Conservation (phyloP, 2,113 vertebrate genomes). For the Erinaceus europaeus region DNA sequence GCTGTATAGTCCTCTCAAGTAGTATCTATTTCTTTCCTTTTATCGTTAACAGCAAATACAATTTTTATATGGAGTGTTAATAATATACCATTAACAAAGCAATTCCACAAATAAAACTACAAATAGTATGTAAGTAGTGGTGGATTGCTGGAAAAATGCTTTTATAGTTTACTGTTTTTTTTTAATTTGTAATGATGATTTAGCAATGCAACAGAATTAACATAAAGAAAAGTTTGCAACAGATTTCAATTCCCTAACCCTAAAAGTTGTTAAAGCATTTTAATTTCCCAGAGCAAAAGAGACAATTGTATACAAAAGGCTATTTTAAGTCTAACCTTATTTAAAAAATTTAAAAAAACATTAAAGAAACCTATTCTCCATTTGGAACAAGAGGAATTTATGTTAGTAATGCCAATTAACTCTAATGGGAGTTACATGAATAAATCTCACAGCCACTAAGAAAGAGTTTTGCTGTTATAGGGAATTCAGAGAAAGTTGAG, state of each 20-base stretch:
- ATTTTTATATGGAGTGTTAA: slow-evolving; percentile 67
- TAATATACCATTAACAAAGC: slow-evolving; percentile 62
- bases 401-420: slow-evolving; percentile 76
- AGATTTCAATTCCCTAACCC: slow-evolving; percentile 66
- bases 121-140: slow-evolving; percentile 55
- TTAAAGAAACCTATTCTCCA: slow-evolving; percentile 73
- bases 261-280: slow-evolving; percentile 74
- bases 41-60: slow-evolving; percentile 47
- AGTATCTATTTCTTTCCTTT: slow-evolving; percentile 34
- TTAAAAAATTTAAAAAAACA: slow-evolving; percentile 77
- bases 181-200: slow-evolving; percentile 74
- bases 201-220: slow-evolving; percentile 65
- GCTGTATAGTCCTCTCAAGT: background rate
- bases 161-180: slow-evolving; percentile 56
- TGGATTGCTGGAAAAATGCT: slow-evolving; percentile 54
- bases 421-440: slow-evolving; percentile 72
- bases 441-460: slow-evolving; percentile 68
- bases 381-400: slow-evolving; percentile 74
- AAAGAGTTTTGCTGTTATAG: slow-evolving; percentile 18
- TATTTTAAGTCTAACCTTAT: slow-evolving; percentile 76
- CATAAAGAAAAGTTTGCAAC: slow-evolving; percentile 59
- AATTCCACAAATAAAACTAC: slow-evolving; percentile 65
- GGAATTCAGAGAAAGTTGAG: background rate
- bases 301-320: slow-evolving; percentile 65
- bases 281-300: slow-evolving; percentile 70